Evolutionary conservation across 2,888 invertebrate species (phyloP).

Genomic region (Drosophila villosipedis): DNA sequence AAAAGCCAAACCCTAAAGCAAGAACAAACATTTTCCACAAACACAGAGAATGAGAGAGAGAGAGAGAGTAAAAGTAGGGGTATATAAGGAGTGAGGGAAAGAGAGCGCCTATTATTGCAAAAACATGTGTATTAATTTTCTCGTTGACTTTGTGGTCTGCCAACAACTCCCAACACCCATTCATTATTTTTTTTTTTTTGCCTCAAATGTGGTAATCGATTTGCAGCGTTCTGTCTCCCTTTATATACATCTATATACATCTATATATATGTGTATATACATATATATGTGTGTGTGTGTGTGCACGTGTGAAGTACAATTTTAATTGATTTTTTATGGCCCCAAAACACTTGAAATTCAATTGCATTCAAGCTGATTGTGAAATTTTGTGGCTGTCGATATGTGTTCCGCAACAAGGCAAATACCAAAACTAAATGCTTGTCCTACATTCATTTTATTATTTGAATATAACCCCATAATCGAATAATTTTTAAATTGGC

Average conservation of each 20-base stretch:
- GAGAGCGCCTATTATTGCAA: slow-evolving; percentile 47
- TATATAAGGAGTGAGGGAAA: background rate
- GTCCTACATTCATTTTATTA: background rate
- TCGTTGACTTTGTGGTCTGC: slow-evolving; percentile 55
- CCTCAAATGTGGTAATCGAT: slow-evolving; percentile 48
- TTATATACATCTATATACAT: background rate
- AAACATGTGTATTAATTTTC: slow-evolving; percentile 75
- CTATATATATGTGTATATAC: background rate
- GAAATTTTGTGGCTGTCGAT: slow-evolving; percentile 18
- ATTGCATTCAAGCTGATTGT: slow-evolving; percentile 47
- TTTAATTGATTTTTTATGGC: slow-evolving; percentile 74
- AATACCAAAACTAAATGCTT: background rate
- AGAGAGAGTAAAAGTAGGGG: background rate
- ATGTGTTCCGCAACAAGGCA: background rate
- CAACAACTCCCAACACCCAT: slow-evolving; percentile 35
- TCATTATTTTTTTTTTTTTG: slow-evolving; percentile 22
- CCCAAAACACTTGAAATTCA: slow-evolving; percentile 47
- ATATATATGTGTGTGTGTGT: background rate
- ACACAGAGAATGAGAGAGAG: background rate
- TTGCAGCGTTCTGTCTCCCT: slow-evolving; percentile 11
- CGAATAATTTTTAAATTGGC: background rate
- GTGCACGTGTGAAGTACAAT: slow-evolving; percentile 61
- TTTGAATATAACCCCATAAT: background rate
- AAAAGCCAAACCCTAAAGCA: slow-evolving; percentile 19
- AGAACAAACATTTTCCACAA: slow-evolving; percentile 11